phyloP scores from a whole-genome alignment of 2,888 invertebrate genomes.

The Zelleria hepariella region DNA sequence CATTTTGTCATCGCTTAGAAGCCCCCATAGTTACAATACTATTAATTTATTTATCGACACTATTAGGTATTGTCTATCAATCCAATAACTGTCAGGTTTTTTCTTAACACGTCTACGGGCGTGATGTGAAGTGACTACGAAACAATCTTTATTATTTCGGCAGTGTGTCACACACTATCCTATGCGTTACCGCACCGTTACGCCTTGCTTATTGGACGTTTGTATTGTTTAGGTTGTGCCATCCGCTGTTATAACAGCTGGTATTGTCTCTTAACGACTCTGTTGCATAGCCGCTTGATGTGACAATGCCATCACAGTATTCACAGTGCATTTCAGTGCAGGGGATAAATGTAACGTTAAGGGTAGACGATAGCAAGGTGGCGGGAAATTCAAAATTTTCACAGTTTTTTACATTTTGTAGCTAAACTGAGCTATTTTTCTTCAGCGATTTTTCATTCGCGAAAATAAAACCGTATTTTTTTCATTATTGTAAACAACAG shows the following conservation, averaged over 20 bases:
- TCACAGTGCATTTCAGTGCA: background rate
- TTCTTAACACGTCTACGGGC: background rate
- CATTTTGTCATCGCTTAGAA: background rate
- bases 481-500: too few relatives aligned
- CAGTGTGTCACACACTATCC: background rate
- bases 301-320: background rate
- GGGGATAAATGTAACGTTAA: too few relatives aligned
- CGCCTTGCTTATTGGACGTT: background rate
- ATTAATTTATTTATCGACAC: background rate
- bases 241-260: background rate
- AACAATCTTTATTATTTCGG: background rate
- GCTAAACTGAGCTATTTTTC: too few relatives aligned
- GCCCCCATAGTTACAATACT: background rate
- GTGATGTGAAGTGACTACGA: background rate
- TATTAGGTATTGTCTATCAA: background rate
- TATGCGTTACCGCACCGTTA: background rate
- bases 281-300: background rate
- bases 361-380: too few relatives aligned
- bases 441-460: too few relatives aligned
- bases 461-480: too few relatives aligned
- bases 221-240: background rate
- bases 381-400: too few relatives aligned
- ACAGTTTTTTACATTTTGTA: too few relatives aligned
- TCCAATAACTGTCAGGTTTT: background rate
- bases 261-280: background rate